Evolutionary conservation across 2,888 invertebrate genomes (phyloP), one percentile per base, ranked within the genome.

Genomic region (Zygogramma bicolorata): DNA sequence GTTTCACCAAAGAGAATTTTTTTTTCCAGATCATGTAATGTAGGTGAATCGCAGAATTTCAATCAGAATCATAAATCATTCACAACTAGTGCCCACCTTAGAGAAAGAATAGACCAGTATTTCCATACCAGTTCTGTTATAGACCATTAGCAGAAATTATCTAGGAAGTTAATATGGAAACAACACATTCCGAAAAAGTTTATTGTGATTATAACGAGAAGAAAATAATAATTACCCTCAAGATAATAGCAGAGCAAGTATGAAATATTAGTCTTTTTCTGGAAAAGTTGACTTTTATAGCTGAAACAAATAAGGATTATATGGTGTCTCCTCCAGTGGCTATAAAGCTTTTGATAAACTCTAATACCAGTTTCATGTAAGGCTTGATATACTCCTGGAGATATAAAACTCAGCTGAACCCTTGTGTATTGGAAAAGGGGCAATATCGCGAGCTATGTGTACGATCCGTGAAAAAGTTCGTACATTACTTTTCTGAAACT

Each of bases 291-390:
- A n/a, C 25, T 53, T 53, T 53, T 53, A 53, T 27, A n/a, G 27
- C 53, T 53, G 25, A 22, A 53, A 53, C 27, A 53, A 53, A 53
- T 53, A 53, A 53, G 53, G 25, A 53, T 53, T 53, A 27, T 53
- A 27, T 27, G 53, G 25, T 27, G 15, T 53, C 53, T 18, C n/a
- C 27, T 53, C 53, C 13, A 53, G 53, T 53, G 53, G 27, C 53
- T 13, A 22, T 53, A 27, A 27, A 27, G 25, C 25, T 27, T 27
- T n/a, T 53, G 53, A 53, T 53, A 27, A 53, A 27, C 27, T 53
- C 53, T 27, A n/a, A 53, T 25, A 25, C 25, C 10, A 5, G 25
- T 27, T 53, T 7, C 53, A 25, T 53, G 53, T 27, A 53, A 27
- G 27, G 2, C 25, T 13, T 25, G 53, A 13, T 25, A 53, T 53